Evolutionary conservation across 2,797 vertebrate genomes (phyloP).

Genomic region (Otolemur crassicaudatus): DNA sequence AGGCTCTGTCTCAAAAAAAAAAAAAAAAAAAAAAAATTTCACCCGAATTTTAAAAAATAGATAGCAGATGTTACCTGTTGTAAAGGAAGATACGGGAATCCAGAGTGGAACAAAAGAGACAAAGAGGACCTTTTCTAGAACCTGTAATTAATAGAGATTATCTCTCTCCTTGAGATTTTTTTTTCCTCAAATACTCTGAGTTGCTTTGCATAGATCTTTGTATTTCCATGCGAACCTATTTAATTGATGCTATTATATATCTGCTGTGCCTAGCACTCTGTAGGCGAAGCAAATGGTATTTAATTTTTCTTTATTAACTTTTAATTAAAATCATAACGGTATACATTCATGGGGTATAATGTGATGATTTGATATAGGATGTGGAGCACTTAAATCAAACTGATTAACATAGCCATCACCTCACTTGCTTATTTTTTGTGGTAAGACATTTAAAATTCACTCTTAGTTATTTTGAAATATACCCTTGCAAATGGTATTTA

Average conservation of each 20-base stretch:
- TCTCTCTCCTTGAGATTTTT: neutral
- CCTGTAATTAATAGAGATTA: neutral
- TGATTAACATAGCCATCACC: no score
- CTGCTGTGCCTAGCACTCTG: neutral
- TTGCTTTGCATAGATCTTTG: neutral
- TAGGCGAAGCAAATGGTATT: neutral
- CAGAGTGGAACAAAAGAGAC: neutral
- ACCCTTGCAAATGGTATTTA: neutral
- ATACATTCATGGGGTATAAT: no score
- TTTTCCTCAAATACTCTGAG: neutral
- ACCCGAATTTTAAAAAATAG: neutral
- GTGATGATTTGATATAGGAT: no score
- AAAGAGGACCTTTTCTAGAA: neutral
- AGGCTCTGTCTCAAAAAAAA: no score
- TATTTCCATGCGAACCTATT: neutral
- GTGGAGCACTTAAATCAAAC: no score
- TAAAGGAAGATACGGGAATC: neutral
- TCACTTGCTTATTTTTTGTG: no score
- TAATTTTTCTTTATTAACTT: neutral
- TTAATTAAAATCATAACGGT: no score
- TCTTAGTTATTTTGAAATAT: no score
- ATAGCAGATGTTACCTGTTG: neutral
- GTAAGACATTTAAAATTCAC: no score
- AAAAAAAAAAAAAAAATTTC: no score
- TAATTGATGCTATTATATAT: neutral